These are phyloP conservation scores for Crossoptilon crossoptilon DNA, from an alignment of 2,797 vertebrate genomes.

Conservation along the genomic window DNA sequence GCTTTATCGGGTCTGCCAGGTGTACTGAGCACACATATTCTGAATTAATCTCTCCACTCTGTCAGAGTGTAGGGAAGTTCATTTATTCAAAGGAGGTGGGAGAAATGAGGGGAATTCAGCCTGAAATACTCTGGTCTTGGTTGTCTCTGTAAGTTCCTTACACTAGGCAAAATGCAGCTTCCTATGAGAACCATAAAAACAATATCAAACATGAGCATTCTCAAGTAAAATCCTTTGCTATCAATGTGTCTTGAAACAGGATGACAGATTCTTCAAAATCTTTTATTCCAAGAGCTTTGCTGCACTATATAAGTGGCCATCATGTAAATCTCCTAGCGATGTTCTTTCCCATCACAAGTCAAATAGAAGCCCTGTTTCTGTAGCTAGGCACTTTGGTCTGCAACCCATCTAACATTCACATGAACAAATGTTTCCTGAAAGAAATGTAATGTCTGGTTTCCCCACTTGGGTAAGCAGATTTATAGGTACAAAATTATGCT, in stretches of 20 bases:
- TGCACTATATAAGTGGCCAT: not conserved
- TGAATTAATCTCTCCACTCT: constrained; percentile 69
- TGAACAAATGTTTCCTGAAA: not conserved
- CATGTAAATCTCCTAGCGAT: not conserved
- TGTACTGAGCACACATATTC: constrained; percentile 41
- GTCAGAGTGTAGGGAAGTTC: constrained; percentile 50
- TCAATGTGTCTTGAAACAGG: constrained; percentile 26
- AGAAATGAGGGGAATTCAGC: constrained; percentile 7
- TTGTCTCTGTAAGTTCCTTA: constrained; percentile 29
- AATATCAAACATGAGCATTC: not conserved
- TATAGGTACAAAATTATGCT: not conserved
- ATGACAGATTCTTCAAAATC: constrained; percentile 18
- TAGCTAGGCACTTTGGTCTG: not conserved
- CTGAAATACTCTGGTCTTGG: not conserved
- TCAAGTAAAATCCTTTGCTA: constrained; percentile 25
- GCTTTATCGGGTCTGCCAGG: constrained; percentile 66
- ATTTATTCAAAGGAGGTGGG: constrained; percentile 49
- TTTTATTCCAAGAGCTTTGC: constrained; percentile 11
- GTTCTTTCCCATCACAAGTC: not conserved
- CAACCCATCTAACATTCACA: not conserved
- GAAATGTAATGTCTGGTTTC: not conserved
- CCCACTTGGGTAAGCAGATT: not conserved
- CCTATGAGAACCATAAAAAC: not conserved
- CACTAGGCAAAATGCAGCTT: constrained; percentile 7
- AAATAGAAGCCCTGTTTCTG: not conserved